Evolutionary conservation across 1,140 invertebrate species (phyloP).

Genomic region (Scaptomyza pallida): DNA sequence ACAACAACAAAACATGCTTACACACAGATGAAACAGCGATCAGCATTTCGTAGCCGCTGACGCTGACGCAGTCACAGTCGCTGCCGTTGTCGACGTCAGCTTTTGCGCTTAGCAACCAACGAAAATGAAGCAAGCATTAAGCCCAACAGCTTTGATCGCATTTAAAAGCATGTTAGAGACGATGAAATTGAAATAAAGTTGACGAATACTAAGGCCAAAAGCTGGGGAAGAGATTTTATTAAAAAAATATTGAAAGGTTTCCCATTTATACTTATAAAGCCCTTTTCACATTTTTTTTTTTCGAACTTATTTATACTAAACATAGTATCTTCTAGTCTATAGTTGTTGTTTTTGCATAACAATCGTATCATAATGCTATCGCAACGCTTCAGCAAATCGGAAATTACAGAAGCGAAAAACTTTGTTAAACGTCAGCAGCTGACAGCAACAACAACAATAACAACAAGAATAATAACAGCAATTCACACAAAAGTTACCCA

Average conservation of each 20-base stretch:
- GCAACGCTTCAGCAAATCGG: constrained; percentile 27
- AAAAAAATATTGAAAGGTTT: too few species aligned
- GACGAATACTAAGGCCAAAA: background rate
- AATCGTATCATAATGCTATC: background rate
- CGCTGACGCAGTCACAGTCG: constrained; percentile 9
- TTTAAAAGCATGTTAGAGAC: constrained; percentile 14
- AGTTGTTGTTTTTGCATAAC: background rate
- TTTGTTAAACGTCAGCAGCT: constrained; percentile 10
- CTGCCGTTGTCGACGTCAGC: background rate
- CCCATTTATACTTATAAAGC: too few species aligned
- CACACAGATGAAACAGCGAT: constrained; percentile 19
- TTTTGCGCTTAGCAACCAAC: constrained; percentile 20
- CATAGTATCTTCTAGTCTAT: constrained; percentile 3
- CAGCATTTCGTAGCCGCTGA: constrained; percentile 3
- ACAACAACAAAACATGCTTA: too few species aligned
- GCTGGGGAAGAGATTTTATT: background rate
- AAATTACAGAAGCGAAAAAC: constrained; percentile 9
- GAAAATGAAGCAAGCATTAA: constrained; percentile 14
- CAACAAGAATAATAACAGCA: background rate
- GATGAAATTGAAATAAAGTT: background rate
- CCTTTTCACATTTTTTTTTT: too few species aligned
- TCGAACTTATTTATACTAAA: too few species aligned
- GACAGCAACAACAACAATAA: background rate
- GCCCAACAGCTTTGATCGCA: constrained; percentile 9
- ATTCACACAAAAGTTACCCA: constrained; percentile 4